Evolutionary conservation across 2,113 vertebrate genomes (phyloP).

Genomic region (Microtus richardsoni): DNA sequence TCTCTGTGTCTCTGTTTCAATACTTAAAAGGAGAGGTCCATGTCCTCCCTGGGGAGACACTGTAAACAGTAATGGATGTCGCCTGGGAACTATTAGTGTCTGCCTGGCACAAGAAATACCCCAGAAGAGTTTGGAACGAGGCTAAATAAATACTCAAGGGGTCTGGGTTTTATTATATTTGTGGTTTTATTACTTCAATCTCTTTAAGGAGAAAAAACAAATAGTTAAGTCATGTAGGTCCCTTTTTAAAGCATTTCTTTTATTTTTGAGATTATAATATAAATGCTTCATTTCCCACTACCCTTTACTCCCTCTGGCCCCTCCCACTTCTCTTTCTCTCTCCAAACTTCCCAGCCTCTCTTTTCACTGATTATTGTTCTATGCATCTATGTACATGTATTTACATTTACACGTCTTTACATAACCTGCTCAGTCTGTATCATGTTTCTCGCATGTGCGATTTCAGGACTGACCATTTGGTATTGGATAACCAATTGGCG

Average conservation of each 20-base stretch:
- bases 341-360: background rate
- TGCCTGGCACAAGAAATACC: background rate
- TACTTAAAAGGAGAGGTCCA: background rate
- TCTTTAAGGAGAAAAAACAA: slow-evolving; percentile 27
- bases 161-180: background rate
- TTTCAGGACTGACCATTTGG: background rate
- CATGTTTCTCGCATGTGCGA: background rate
- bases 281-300: background rate
- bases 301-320: too few relatives aligned
- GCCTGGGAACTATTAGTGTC: background rate
- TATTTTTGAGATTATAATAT: background rate
- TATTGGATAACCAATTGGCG: background rate
- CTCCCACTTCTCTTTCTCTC: background rate
- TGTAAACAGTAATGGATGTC: background rate
- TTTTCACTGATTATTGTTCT: background rate
- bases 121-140: background rate
- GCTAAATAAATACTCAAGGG: background rate
- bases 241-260: background rate
- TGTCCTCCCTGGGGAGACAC: background rate
- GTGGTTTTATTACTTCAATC: background rate
- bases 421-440: background rate
- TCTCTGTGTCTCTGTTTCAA: background rate
- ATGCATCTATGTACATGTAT: background rate
- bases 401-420: background rate
- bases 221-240: slow-evolving; percentile 27